These are phyloP conservation scores for Laothoe populi DNA, from an alignment of 2,888 invertebrate genomes.

Conservation along the genomic window DNA sequence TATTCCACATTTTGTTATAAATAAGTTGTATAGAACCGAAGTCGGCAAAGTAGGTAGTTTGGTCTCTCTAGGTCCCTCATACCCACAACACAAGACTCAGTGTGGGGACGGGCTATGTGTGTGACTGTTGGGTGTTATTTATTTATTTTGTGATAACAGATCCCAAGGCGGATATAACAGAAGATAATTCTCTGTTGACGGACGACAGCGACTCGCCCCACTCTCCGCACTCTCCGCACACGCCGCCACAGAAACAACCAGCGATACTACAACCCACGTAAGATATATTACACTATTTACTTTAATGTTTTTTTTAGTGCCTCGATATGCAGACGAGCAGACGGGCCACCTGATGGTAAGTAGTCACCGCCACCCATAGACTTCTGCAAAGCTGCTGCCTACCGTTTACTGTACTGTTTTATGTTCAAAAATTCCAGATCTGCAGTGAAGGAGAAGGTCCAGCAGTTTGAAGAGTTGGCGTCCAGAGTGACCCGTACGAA, in stretches of 20 bases:
- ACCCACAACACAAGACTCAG: too few relatives aligned
- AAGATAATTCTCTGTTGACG: slow-evolving; percentile 70
- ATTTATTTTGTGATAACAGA: slow-evolving; percentile 37
- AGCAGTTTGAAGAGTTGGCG: slow-evolving; percentile 84
- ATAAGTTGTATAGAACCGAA: too few relatives aligned
- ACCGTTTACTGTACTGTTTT: not conserved
- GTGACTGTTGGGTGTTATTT: not conserved
- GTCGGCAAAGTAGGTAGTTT: too few relatives aligned
- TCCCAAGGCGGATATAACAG: slow-evolving; percentile 51
- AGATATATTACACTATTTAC: too few relatives aligned
- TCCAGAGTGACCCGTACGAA: slow-evolving; percentile 83
- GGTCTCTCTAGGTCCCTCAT: too few relatives aligned
- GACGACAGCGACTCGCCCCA: slow-evolving; percentile 56
- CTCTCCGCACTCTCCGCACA: slow-evolving; percentile 54
- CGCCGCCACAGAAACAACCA: slow-evolving; percentile 51
- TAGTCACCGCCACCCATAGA: too few relatives aligned
- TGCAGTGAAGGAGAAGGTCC: slow-evolving; percentile 85
- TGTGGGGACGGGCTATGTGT: too few relatives aligned
- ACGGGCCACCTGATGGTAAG: too few relatives aligned
- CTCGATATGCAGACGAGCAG: too few relatives aligned
- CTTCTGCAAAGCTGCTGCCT: not conserved
- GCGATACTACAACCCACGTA: slow-evolving; percentile 57
- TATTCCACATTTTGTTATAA: too few relatives aligned
- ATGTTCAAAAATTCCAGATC: slow-evolving; percentile 52
- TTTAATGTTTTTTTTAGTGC: too few relatives aligned